These are phyloP conservation scores for Cephus nigrinus DNA, from an alignment of 2,888 invertebrate species.

Conservation along the genomic window DNA sequence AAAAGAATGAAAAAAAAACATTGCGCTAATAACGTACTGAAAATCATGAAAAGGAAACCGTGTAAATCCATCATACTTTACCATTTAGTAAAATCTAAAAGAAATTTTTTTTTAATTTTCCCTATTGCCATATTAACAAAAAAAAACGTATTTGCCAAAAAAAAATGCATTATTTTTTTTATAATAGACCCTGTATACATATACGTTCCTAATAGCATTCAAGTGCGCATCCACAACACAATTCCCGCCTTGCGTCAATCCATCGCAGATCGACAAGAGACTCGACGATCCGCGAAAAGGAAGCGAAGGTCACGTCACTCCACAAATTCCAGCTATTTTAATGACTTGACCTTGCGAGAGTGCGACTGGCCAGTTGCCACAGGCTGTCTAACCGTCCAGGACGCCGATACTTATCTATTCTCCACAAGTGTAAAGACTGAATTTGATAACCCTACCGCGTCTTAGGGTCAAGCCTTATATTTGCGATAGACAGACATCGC, in stretches of 20 bases:
- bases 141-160: not conserved
- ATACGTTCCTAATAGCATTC: not conserved
- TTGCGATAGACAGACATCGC: not conserved
- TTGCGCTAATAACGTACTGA: not conserved
- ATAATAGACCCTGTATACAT: not conserved
- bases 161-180: not conserved
- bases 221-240: not conserved
- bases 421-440: constrained; percentile 31
- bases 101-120: not conserved
- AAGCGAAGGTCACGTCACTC: constrained; percentile 37
- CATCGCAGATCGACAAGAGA: not conserved
- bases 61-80: not conserved
- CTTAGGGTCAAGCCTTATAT: constrained; percentile 42
- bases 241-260: not conserved
- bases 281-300: constrained; percentile 10
- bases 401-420: constrained; percentile 40
- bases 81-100: not conserved
- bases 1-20: not conserved
- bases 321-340: constrained; percentile 32
- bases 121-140: not conserved
- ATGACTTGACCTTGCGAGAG: constrained; percentile 31
- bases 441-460: constrained; percentile 51
- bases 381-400: constrained; percentile 19
- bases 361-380: constrained; percentile 16
- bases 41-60: not conserved